Evolutionary conservation across 2,888 invertebrate genomes (phyloP), one percentile per base, ranked within the genome.

Genomic region (Drosophila putrida): DNA sequence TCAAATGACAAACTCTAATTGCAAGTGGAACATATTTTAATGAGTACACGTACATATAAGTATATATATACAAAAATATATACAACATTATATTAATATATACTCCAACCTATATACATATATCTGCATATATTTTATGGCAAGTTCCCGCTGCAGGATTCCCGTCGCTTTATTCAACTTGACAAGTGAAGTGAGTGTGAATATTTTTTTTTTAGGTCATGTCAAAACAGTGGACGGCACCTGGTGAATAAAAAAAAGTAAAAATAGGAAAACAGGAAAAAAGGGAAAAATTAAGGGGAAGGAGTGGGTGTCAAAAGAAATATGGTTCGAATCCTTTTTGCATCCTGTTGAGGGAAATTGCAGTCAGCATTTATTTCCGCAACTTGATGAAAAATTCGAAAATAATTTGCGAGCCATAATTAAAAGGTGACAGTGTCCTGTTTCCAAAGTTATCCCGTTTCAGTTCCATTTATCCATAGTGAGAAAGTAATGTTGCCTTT

Each of bases 141-240:
- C 51, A 53, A 50, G 31, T 15, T 54, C 44, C 58, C 57, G 13
- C 43, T 53, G 59, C 39, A 11, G 49, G 43, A 46, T 44, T 15
- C 60, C 66, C 53, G 67, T 68, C 65, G 68, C 67, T 79, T 82
- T 78, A 84, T 82, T 82, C 83, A 82, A 88, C 88, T 88, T 67
- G 83, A 88, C 88, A 75, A 75, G 83, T 83, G 83, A 88, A 83
- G 83, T 83, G 88, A 82, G 88, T 88, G 83, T 88, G 78, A 88
- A 86, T 82, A 88, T 82, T 80, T 75, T 69, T 81, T 78, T 88
- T 78, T 88, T 82, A 88, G 88, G 88, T 82, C 82, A 82, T 62
- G 88, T 61, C 83, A 75, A 66, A 80, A 63, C 87, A 83, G 57
- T 86, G 86, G 86, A 85, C 82, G 70, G 38, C 55, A 85, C 65